Evolutionary conservation across 2,113 vertebrate genomes (phyloP).

Genomic region (Physeter macrocephalus): DNA sequence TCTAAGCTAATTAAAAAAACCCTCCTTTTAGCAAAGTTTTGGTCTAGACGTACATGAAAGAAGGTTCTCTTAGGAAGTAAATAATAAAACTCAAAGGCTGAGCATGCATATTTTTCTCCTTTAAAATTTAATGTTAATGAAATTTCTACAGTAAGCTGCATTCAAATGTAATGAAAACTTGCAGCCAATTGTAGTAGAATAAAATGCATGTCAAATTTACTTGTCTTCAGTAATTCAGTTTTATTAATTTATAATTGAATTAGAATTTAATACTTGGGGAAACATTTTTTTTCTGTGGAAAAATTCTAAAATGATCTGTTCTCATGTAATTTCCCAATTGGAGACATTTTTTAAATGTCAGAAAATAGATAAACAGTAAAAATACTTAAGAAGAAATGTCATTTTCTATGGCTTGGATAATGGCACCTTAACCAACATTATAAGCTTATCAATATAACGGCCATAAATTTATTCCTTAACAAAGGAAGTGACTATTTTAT

Average conservation of each 20-base stretch:
- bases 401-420: not conserved
- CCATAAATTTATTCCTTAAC: not conserved
- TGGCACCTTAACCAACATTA: not conserved
- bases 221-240: constrained; percentile 67
- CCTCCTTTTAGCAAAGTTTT: not conserved
- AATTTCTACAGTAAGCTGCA: not conserved
- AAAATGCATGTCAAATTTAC: constrained; percentile 62
- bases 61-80: not conserved
- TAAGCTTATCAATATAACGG: not conserved
- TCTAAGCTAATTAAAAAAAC: not conserved
- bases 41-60: not conserved
- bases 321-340: constrained; percentile 40
- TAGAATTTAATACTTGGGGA: not conserved
- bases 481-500: not conserved
- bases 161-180: constrained; percentile 31
- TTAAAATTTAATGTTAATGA: constrained; percentile 19
- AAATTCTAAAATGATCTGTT: constrained; percentile 45
- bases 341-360: constrained; percentile 50
- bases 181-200: constrained; percentile 9
- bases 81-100: not conserved
- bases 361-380: not conserved
- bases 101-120: not conserved
- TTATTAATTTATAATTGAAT: constrained; percentile 68
- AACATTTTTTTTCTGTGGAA: constrained; percentile 39
- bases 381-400: constrained; percentile 41